Evolutionary conservation across 2,888 invertebrate genomes (phyloP).

Genomic region (Megalurothrips usitatus): DNA sequence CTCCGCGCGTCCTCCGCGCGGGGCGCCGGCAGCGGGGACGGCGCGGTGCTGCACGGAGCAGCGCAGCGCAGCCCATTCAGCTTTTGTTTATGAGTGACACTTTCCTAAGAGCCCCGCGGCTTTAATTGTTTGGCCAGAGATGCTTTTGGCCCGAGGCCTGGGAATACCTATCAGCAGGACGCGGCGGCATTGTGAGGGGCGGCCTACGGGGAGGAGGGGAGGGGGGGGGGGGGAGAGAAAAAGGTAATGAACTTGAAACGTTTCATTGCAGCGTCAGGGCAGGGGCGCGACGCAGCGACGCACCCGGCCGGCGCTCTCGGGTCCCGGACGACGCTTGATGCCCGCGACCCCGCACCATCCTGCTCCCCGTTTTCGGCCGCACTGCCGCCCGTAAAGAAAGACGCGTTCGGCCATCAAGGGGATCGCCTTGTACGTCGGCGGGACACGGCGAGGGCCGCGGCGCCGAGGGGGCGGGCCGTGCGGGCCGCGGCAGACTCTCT

Average conservation of each 20-base stretch:
- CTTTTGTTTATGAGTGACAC: conserved; percentile 15
- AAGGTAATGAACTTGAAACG: conserved; percentile 5
- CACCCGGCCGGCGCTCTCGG: too few relatives aligned
- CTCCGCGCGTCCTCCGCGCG: not conserved
- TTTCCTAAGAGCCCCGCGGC: not conserved
- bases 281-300: too few relatives aligned
- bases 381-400: too few relatives aligned
- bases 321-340: too few relatives aligned
- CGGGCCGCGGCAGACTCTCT: too few relatives aligned
- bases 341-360: too few relatives aligned
- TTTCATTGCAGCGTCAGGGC: not conserved
- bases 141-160: not conserved
- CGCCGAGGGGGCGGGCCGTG: too few relatives aligned
- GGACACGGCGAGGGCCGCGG: too few relatives aligned
- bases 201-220: not conserved
- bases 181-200: not conserved
- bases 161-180: not conserved
- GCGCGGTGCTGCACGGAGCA: not conserved
- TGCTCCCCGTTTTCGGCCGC: too few relatives aligned
- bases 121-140: conserved; percentile 15
- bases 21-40: not conserved
- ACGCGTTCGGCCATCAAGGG: too few relatives aligned
- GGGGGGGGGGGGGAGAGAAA: not conserved
- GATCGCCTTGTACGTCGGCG: too few relatives aligned
- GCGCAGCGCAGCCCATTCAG: not conserved